phyloP scores from a whole-genome alignment of 2,797 vertebrate genomes.

The Danio jaintianensis region DNA sequence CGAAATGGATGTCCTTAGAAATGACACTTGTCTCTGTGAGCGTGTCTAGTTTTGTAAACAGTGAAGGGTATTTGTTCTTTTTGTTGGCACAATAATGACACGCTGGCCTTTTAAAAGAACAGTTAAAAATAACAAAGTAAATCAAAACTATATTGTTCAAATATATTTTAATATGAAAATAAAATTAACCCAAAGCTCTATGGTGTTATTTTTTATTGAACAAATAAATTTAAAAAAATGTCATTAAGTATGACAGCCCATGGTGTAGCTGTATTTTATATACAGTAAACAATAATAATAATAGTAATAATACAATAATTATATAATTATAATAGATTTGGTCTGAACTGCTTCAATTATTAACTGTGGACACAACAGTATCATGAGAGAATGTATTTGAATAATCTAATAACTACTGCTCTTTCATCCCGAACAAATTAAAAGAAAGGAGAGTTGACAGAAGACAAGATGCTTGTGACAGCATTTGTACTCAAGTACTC shows the following conservation, averaged over 20 bases:
- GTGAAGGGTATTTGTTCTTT: neutral
- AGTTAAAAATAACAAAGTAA: neutral
- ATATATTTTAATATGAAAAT: no score
- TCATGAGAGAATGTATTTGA: neutral
- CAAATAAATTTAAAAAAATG: no score
- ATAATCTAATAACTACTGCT: neutral
- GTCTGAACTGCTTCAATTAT: no score
- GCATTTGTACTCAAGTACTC: neutral
- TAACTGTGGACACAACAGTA: neutral
- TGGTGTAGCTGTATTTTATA: no score
- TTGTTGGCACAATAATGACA: constrained; percentile 3
- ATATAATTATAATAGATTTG: no score
- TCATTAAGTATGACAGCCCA: no score
- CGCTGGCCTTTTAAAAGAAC: neutral
- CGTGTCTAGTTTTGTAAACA: neutral
- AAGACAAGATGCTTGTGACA: constrained; percentile 13
- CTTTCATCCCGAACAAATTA: constrained; percentile 23
- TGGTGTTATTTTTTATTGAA: no score
- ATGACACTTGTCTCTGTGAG: constrained; percentile 7
- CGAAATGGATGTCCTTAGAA: constrained; percentile 17
- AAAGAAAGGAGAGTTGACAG: constrained; percentile 8
- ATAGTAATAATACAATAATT: no score
- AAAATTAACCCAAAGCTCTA: no score
- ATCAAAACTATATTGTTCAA: no score
- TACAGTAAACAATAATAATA: no score